Percentiles rank a stretch among this genome's conserved stretches.
Conservation (phyloP, 2,888 invertebrate species). For the Melinaea menophilus region DNA sequence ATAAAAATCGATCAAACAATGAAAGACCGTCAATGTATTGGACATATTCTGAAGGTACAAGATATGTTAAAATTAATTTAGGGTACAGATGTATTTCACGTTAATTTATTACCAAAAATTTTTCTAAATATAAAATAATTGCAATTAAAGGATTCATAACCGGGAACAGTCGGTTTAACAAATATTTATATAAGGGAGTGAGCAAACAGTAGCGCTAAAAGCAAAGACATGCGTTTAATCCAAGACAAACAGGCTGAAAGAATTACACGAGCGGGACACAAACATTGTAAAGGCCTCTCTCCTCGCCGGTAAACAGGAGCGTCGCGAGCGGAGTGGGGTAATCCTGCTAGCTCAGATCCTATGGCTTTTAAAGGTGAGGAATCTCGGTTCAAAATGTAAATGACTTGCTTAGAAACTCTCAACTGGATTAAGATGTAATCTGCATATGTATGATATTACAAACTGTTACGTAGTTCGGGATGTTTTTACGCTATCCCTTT, state of each 20-base stretch:
- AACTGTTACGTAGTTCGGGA: constrained; percentile 36
- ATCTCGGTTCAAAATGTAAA: constrained; percentile 60
- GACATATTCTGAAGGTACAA: constrained; percentile 15
- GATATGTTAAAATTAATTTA: constrained; percentile 42
- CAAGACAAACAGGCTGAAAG: constrained; percentile 71
- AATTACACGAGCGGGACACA: constrained; percentile 68
- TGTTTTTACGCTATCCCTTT: constrained; percentile 21
- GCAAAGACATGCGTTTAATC: constrained; percentile 74
- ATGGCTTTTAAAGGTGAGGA: constrained; percentile 58
- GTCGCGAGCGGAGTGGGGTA: constrained; percentile 61
- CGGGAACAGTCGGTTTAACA: constrained; percentile 57
- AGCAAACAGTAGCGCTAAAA: constrained; percentile 73
- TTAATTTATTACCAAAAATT: constrained; percentile 61
- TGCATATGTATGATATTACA: constrained; percentile 54
- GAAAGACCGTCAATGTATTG: constrained; percentile 53
- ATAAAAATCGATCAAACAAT: constrained; percentile 49
- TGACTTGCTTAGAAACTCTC: constrained; percentile 59
- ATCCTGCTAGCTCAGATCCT: constrained; percentile 50
- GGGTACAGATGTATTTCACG: constrained; percentile 50
- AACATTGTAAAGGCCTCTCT: constrained; percentile 57
- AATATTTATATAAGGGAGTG: constrained; percentile 68
- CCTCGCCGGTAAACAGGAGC: constrained; percentile 59
- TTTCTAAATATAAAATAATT: constrained; percentile 67
- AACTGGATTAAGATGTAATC: constrained; percentile 55
- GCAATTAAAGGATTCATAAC: constrained; percentile 70